These are phyloP conservation scores for Lasioglossum zephyrum DNA, from an alignment of 2,888 invertebrate genomes.

Conservation along the genomic window DNA sequence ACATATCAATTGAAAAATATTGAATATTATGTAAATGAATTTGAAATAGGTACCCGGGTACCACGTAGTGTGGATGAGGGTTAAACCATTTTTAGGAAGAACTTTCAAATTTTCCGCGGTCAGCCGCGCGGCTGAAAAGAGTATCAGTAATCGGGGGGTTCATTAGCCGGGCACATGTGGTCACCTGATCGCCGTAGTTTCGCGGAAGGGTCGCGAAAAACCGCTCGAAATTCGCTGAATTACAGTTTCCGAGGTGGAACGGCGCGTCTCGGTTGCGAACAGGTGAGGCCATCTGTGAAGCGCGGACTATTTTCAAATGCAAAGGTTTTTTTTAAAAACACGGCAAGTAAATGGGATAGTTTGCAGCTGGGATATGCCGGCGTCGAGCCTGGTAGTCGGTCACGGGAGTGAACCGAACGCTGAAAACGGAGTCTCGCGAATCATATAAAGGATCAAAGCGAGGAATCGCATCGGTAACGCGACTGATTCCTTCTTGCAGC, in stretches of 20 bases:
- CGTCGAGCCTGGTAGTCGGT: conserved; percentile 22
- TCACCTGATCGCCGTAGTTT: neutral
- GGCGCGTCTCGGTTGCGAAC: neutral
- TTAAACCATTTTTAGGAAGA: no score
- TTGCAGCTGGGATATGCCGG: conserved; percentile 48
- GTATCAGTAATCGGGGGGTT: neutral
- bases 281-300: conserved; percentile 21
- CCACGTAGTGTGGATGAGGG: no score
- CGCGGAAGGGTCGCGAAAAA: conserved; percentile 20
- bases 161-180: neutral
- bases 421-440: neutral
- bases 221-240: conserved; percentile 41
- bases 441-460: conserved; percentile 53
- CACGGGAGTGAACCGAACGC: conserved; percentile 14
- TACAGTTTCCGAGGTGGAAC: conserved; percentile 27
- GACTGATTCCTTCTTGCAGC: conserved; percentile 21
- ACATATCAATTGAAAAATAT: no score
- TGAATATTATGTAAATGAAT: no score
- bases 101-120: neutral
- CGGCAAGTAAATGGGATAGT: conserved; percentile 54
- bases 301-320: conserved; percentile 56
- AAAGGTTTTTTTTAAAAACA: conserved; percentile 57
- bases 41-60: no score
- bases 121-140: no score
- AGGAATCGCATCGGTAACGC: conserved; percentile 36